These are phyloP conservation scores for Rhegmatorhina hoffmannsi DNA, from an alignment of 2,113 vertebrate genomes.

Conservation along the genomic window DNA sequence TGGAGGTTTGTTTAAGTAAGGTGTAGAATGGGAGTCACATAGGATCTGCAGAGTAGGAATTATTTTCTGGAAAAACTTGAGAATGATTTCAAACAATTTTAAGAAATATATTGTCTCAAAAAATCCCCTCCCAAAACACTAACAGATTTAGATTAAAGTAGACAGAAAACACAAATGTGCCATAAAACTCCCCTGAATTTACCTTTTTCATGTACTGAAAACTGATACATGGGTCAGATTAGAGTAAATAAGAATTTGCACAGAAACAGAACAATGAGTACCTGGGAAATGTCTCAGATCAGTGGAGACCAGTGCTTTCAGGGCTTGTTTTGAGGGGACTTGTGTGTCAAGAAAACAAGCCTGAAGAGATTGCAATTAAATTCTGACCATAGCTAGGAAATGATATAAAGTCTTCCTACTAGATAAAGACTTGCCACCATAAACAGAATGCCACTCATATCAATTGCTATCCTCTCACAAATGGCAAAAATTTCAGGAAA, in stretches of 20 bases:
- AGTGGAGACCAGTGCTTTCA: background rate
- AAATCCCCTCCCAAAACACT: accelerated
- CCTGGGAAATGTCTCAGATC: background rate
- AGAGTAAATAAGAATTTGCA: background rate
- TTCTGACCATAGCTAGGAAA: slow-evolving; percentile 7
- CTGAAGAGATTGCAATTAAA: background rate
- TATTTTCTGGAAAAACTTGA: background rate
- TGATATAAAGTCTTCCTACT: background rate
- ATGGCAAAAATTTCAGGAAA: background rate
- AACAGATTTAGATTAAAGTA: background rate
- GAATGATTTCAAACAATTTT: background rate
- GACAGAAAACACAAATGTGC: background rate
- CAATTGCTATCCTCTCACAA: background rate
- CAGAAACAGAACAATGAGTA: background rate
- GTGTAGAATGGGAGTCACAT: background rate
- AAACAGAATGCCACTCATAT: background rate
- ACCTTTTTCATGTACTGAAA: background rate
- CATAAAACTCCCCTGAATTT: background rate
- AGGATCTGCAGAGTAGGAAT: background rate
- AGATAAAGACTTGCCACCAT: background rate
- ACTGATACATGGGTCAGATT: background rate
- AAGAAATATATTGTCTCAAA: background rate
- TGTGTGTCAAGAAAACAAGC: background rate
- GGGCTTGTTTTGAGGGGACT: background rate
- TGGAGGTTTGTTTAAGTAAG: background rate